Base-by-base conservation (phyloP, 2,113 vertebrate genomes). In the Dicentrarchus labrax region DNA sequence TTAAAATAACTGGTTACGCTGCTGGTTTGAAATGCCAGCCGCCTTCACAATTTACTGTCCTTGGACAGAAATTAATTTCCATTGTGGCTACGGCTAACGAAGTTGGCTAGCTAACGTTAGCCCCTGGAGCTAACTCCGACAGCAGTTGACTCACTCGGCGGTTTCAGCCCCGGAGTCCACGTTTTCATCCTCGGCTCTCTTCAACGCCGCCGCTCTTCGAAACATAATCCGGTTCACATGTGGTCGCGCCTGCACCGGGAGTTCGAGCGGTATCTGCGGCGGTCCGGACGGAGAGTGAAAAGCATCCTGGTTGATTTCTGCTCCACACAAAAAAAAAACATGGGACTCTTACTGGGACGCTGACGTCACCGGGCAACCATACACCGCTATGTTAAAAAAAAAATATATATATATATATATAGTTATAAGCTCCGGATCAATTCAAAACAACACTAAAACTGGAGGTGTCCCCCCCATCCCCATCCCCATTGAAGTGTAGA, bases 131-230 rank as follows among this genome's bases (percentile, higher is more conserved):
- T 92, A 91, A 80, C 68, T 16, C n/a, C 6, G 57, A 66, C 45
- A 54, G 57, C 61, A 59, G 11, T 62, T 36, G 48, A 95, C 95
- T 94, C 86, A 96, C 95, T 92, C 92, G 59, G 92, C 91, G 43
- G 91, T 93, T 86, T 94, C 94, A n/a, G 93, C 93, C 77, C 93
- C 93, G 0, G 94, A 91, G 76, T 95, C 95, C 76, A 54, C 84
- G 80, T 83, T 86, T 16, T 84, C 94, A 93, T 94, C 78, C 11
- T 91, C 82, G 48, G 61, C 61, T 81, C 81, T 82, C 47, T 61
- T 69, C 1, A 87, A 65, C 22, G 43, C 39, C 86, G n/a, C 74
- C 38, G 65, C 66, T 78, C 76, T 72, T n/a, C 79, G 76, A 47
- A 92, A 85, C 94, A 94, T 93, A 16, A 6, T 75, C 78, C 76